Evolutionary conservation across 1,140 invertebrate species (phyloP), one percentile per base, ranked within the genome.

Genomic region (Ceratitis capitata): DNA sequence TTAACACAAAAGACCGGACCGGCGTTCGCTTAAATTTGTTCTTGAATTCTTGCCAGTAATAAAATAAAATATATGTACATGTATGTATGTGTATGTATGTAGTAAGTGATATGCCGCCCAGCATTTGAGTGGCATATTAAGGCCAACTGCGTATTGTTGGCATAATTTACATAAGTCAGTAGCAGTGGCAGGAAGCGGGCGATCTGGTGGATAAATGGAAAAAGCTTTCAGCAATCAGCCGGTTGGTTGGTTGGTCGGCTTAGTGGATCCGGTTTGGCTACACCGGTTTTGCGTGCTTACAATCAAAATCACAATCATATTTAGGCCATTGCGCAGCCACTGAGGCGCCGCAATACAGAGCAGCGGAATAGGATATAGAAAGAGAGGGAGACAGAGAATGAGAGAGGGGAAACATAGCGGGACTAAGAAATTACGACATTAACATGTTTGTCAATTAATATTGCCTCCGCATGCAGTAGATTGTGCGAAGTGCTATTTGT

Each of bases 81-180:
- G 49, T 53, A 19, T 53, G 49, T 53, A 4, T 19, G 16, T 53
- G 49, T 53, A 19, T n/a, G 16, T 53, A 9, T 49, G 47, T n/a
- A 19, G n/a, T 23, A 7, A 61, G 10, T 61, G 35, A 74, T 42
- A 23, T 74, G 69, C 69, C 35, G 16, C 2, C n/a, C 23, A 23
- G 39, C 39, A 78, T 78, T 78, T 78, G 69, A 78, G 39, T 78
- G 69, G 32, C 69, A 78, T 42, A 78, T 45, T 45, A 78, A 78
- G 69, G 35, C 35, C 39, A 35, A 78, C 16, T 23, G 39, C 19
- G 19, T 10, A 23, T 19, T 39, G 19, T n/a, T n/a, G 39, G 19
- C 19, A 45, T 6, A 9, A n/a, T 3, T 3, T 45, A 7, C 39
- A 12, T n/a, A 19, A 74, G 69, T n/a, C 42, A 26, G 51, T 56